Percentiles rank a stretch among this genome's conserved stretches.
These are phyloP conservation scores for Drosophila kohkoa DNA, from an alignment of 1,140 invertebrate genomes.

Conservation along the genomic window DNA sequence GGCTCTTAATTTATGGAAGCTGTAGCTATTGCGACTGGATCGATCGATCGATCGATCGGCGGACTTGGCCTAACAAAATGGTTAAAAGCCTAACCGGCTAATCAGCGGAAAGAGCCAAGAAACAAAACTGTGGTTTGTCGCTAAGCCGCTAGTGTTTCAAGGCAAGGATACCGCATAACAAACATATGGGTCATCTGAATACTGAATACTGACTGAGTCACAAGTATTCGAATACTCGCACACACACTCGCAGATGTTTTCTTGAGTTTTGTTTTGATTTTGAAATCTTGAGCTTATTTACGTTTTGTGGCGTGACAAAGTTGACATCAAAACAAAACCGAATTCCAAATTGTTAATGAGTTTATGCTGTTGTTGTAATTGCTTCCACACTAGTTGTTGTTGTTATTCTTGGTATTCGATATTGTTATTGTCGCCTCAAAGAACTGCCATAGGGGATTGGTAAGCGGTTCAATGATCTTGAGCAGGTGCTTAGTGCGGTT, in stretches of 20 bases:
- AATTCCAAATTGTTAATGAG: conserved; percentile 60
- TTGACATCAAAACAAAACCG: conserved; percentile 51
- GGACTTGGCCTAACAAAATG: background rate
- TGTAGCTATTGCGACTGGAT: conserved; percentile 28
- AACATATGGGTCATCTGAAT: conserved; percentile 24
- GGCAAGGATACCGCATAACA: conserved; percentile 61
- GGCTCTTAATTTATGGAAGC: conserved; percentile 63
- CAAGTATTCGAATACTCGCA: background rate
- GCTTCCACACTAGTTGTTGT: background rate
- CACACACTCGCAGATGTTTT: conserved; percentile 46
- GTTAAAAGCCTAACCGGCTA: conserved; percentile 8
- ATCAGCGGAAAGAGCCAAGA: background rate
- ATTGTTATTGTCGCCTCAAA: conserved; percentile 30
- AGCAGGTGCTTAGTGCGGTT: conserved; percentile 29
- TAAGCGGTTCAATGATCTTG: conserved; percentile 71
- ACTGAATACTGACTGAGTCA: background rate
- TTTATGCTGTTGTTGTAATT: conserved; percentile 61
- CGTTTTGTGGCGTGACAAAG: conserved; percentile 56
- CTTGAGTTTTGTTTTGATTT: conserved; percentile 63
- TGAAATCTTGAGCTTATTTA: conserved; percentile 73
- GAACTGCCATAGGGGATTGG: conserved; percentile 51
- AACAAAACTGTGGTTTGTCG: conserved; percentile 13
- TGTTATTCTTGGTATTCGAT: background rate
- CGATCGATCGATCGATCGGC: background rate
- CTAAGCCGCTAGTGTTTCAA: conserved; percentile 44